Evolutionary conservation across 2,113 vertebrate genomes (phyloP).

Genomic region (Phalacrocorax carbo): DNA sequence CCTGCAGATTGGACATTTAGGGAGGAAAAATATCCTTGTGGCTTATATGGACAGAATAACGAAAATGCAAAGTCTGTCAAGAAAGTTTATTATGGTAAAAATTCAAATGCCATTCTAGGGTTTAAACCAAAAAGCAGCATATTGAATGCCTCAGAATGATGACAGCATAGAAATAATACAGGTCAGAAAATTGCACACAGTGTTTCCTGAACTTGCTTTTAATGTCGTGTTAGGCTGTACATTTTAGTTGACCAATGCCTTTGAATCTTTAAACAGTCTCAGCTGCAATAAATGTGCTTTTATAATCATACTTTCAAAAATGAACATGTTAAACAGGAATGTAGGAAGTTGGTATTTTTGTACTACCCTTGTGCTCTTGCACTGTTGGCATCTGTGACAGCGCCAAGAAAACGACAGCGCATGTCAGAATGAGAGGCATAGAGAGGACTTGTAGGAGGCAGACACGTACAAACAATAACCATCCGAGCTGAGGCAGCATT

Average conservation of each 20-base stretch:
- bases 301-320: not conserved
- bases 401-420: not conserved
- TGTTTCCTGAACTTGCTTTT: not conserved
- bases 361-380: not conserved
- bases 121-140: conserved; percentile 19
- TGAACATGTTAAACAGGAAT: not conserved
- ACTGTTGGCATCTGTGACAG: not conserved
- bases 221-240: not conserved
- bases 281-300: not conserved
- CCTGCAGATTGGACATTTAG: conserved; percentile 38
- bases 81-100: conserved; percentile 48
- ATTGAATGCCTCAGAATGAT: conserved; percentile 20
- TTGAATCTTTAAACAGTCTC: not conserved
- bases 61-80: conserved; percentile 10
- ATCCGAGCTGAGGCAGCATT: conserved; percentile 23
- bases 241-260: not conserved
- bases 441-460: not conserved
- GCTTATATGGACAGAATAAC: conserved; percentile 4
- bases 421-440: not conserved
- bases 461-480: not conserved
- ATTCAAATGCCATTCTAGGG: not conserved
- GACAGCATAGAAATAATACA: not conserved
- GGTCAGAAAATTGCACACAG: conserved; percentile 17
- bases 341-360: not conserved
- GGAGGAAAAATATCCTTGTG: conserved; percentile 27